These are phyloP conservation scores for Pterocles burchelli DNA, from an alignment of 2,113 vertebrate genomes.

Conservation along the genomic window DNA sequence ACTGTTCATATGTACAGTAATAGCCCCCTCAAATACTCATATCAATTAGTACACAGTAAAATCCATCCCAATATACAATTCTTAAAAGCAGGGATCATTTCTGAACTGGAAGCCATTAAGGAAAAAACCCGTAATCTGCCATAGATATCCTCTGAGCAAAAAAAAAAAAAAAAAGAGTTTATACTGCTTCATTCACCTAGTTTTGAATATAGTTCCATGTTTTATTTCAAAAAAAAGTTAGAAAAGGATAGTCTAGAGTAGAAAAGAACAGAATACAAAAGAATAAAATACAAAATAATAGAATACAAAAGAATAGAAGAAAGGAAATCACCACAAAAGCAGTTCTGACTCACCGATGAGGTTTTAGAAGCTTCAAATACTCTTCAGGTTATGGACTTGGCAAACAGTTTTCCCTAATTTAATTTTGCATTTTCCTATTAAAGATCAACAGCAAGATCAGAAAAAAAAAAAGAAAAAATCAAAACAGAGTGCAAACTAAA, in stretches of 20 bases:
- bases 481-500: not conserved
- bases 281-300: not conserved
- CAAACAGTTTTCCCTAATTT: not conserved
- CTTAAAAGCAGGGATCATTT: not conserved
- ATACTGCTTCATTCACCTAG: not conserved
- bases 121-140: not conserved
- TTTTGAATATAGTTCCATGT: not conserved
- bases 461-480: not conserved
- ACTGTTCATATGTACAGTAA: not conserved
- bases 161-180: not conserved
- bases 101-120: not conserved
- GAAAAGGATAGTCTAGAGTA: too few relatives aligned
- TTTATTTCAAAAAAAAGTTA: not conserved
- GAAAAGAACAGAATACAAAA: accelerated
- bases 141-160: not conserved
- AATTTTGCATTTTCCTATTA: not conserved
- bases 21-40: not conserved
- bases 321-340: not conserved
- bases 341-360: not conserved
- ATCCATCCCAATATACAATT: not conserved
- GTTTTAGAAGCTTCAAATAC: not conserved
- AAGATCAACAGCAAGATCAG: not conserved
- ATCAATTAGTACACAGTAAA: not conserved
- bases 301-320: too few relatives aligned
- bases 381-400: not conserved